Evolutionary conservation across 23 tunicate genomes (phyloP), one percentile per base, ranked within the genome.

Genomic region (Trididemnum nubilum): DNA sequence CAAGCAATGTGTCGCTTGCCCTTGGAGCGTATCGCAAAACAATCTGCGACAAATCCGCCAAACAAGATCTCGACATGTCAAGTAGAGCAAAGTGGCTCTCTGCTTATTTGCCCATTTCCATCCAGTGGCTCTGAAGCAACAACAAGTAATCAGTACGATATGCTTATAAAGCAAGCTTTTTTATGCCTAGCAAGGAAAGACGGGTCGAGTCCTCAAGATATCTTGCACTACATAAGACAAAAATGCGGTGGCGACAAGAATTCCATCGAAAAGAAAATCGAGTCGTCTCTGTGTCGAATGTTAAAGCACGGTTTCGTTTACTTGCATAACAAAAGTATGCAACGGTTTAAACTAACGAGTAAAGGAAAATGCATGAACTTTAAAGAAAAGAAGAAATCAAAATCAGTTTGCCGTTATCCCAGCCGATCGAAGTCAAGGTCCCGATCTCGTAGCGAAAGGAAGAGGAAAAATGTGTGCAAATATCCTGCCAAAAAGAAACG

Each of bases 181-280:
- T 21, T 24, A 31, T 4, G 33, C 12, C 12, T 7, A 33, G 74
- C 74, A 31, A 67, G 74, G 33, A 67, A 67, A 67, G 38, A 24
- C 22, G 74, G 74, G 3, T 67, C 74, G 38, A 67, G 74, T 67
- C 2, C 7, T 9, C 22, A 67, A 31, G 74, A 67, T 33, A 67
- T 67, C 33, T 12, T 67, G 12, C 31, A 33, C 37, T 67, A 67
- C 38, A 24, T 67, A 31, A 32, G 37, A 31, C 37, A 15, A 3
- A 31, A 33, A 4, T 67, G 38, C 74, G 38, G 7, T 9, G 74
- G 9, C 7, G 9, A 9, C 2, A n/a, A 32, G 33, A 33, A 12
- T 2, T 30, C 21, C 15, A 33, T 67, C 21, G 4, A 33, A 12
- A n/a, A 31, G 33, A 33, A 9, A 9, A 12, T 67, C 5, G 21